These are phyloP conservation scores for Endotricha flammealis DNA, from an alignment of 2,888 invertebrate species.

Conservation along the genomic window DNA sequence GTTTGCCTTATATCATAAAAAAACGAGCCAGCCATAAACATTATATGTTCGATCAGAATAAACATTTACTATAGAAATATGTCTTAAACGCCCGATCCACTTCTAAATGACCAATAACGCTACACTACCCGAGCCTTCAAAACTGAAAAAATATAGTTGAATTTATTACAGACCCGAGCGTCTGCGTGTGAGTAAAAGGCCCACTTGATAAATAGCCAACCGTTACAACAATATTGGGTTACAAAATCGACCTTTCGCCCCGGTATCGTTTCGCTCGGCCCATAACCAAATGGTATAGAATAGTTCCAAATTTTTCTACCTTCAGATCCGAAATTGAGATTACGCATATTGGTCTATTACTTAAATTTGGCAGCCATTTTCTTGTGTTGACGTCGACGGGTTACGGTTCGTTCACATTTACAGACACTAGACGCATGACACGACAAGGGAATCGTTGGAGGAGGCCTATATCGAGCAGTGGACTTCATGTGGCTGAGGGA, in stretches of 20 bases:
- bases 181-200: conserved; percentile 32
- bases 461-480: no score
- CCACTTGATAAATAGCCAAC: conserved; percentile 47
- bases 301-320: conserved; percentile 43
- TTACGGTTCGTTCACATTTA: background rate
- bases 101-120: no score
- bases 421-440: background rate
- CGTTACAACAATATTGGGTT: conserved; percentile 52
- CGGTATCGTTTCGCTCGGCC: conserved; percentile 37
- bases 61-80: background rate
- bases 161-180: conserved; percentile 18
- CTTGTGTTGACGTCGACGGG: conserved; percentile 23
- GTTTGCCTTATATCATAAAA: no score
- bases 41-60: background rate
- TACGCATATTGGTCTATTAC: conserved; percentile 45
- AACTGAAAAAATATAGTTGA: background rate
- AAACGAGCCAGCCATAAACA: no score
- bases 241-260: conserved; percentile 52
- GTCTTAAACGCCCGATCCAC: no score
- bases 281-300: conserved; percentile 37
- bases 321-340: conserved; percentile 31
- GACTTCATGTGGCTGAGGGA: no score
- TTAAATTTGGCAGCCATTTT: conserved; percentile 37
- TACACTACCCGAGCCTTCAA: no score
- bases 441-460: background rate